Conservation (phyloP, 2,113 vertebrate genomes). For the Euleptes europaea region DNA sequence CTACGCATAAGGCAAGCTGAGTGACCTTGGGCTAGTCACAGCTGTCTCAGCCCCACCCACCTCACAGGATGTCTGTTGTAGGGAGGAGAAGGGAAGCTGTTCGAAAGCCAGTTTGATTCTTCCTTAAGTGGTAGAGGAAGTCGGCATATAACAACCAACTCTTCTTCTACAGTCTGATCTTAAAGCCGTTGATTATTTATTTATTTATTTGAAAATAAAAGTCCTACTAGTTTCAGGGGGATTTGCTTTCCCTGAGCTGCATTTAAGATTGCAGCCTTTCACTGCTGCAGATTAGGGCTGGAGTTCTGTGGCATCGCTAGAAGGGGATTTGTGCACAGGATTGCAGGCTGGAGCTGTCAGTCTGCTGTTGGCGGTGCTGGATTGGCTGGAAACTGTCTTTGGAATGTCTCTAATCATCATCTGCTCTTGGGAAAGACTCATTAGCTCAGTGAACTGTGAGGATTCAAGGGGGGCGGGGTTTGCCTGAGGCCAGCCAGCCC, state of each 20-base stretch:
- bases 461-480: conserved; percentile 7
- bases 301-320: not conserved
- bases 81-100: too few species aligned
- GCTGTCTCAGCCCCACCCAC: too few species aligned
- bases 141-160: too few species aligned
- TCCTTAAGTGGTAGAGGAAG: too few species aligned
- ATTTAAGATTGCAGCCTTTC: not conserved
- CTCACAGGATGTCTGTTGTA: too few species aligned
- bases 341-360: not conserved
- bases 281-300: not conserved
- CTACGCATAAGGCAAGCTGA: too few species aligned
- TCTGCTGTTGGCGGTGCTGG: not conserved
- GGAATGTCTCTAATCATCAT: not conserved
- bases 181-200: too few species aligned
- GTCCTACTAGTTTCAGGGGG: too few species aligned
- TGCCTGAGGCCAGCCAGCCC: fast-evolving
- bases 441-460: not conserved
- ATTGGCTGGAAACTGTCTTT: not conserved
- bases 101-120: too few species aligned
- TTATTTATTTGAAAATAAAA: too few species aligned
- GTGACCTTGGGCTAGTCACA: too few species aligned
- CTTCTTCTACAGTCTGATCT: too few species aligned
- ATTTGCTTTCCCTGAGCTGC: not conserved
- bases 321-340: not conserved
- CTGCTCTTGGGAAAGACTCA: not conserved